Conservation (phyloP, 2,888 invertebrate species). For the Polyommatus iphigenia region DNA sequence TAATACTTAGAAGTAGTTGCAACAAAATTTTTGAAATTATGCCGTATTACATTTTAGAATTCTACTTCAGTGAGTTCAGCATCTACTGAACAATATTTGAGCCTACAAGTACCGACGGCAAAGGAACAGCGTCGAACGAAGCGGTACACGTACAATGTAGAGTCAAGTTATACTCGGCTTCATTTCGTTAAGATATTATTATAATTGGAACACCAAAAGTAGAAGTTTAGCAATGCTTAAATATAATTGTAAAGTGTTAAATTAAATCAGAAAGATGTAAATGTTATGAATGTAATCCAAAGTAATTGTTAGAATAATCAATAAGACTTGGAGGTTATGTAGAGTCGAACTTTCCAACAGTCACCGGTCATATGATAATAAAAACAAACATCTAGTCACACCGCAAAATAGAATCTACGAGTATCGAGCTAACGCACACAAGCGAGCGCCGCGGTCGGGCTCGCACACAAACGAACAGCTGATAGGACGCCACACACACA, state of each 20-base stretch:
- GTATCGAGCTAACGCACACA: slow-evolving; percentile 75
- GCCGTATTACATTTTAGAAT: not conserved
- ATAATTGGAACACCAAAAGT: not conserved
- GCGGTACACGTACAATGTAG: not conserved
- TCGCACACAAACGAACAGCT: slow-evolving; percentile 54
- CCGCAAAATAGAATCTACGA: slow-evolving; percentile 74
- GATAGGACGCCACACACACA: slow-evolving; percentile 53
- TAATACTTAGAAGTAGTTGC: not conserved
- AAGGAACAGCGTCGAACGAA: not conserved
- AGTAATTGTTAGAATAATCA: not conserved
- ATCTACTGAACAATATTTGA: not conserved
- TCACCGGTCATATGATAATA: slow-evolving; percentile 76
- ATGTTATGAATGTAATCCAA: not conserved
- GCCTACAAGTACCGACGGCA: slow-evolving; percentile 26
- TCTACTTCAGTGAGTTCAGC: not conserved
- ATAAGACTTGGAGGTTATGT: slow-evolving; percentile 30
- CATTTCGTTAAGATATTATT: not conserved
- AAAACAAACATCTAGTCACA: slow-evolving; percentile 78
- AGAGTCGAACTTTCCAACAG: slow-evolving; percentile 51
- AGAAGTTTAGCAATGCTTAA: not conserved
- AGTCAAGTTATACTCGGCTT: not conserved
- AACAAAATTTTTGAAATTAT: not conserved
- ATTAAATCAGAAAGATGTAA: not conserved
- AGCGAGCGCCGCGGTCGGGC: slow-evolving; percentile 65
- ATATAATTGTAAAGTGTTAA: not conserved